phyloP scores from a whole-genome alignment of 2,888 invertebrate genomes.

The Nephrotoma appendiculata region DNA sequence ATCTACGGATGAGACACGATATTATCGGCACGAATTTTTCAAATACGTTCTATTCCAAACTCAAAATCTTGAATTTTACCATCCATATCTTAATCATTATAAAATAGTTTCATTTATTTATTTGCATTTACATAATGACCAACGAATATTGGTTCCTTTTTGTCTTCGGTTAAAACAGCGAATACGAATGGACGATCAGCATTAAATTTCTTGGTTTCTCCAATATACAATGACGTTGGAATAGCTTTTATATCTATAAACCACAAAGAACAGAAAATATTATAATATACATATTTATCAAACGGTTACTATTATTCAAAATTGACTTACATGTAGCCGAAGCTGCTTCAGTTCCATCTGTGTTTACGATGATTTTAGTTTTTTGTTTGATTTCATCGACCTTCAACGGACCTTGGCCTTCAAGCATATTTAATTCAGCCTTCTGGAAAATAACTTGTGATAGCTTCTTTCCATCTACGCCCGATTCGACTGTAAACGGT shows the following conservation, averaged over 20 bases:
- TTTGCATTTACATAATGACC: neutral
- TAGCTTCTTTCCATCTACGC: neutral
- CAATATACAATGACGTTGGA: neutral
- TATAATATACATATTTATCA: neutral
- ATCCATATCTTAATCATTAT: neutral
- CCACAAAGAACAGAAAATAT: neutral
- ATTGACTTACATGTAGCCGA: neutral
- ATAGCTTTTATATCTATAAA: neutral
- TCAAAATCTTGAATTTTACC: neutral
- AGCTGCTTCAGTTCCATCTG: neutral
- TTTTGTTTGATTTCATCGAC: conserved; percentile 1
- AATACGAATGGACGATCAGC: neutral
- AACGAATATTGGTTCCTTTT: neutral
- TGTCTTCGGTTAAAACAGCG: neutral
- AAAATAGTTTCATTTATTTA: too few relatives aligned
- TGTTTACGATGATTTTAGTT: conserved; percentile 1
- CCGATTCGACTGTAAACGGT: neutral
- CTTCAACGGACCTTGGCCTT: neutral
- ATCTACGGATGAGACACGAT: too few relatives aligned
- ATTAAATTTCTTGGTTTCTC: neutral
- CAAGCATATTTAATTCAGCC: neutral
- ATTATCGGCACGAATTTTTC: too few relatives aligned
- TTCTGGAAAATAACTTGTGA: neutral
- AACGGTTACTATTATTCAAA: neutral
- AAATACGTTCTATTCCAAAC: neutral